Evolutionary conservation across 2,113 vertebrate species (phyloP).

Genomic region (Laticauda laticaudata): DNA sequence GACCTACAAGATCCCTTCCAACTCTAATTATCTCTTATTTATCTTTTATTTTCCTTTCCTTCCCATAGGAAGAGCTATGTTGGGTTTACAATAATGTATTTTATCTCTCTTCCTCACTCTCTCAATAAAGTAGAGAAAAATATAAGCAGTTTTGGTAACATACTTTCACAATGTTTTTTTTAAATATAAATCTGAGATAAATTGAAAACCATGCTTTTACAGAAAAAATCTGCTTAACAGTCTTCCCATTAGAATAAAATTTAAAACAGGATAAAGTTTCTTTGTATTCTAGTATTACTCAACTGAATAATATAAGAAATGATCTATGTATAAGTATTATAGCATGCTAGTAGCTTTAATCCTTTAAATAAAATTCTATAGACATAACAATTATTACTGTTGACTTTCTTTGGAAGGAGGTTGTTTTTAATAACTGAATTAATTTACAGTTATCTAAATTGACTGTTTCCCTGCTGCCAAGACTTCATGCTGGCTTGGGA

Average conservation of each 20-base stretch:
- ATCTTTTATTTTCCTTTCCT: slow-evolving; percentile 16
- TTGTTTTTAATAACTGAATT: neutral
- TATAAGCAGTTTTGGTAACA: slow-evolving; percentile 34
- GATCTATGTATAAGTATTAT: neutral
- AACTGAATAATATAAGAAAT: neutral
- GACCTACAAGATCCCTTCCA: no score
- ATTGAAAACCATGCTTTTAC: slow-evolving; percentile 32
- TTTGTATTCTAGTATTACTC: neutral
- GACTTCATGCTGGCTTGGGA: no score
- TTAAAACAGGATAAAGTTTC: slow-evolving; percentile 34
- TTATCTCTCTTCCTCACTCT: slow-evolving; percentile 39
- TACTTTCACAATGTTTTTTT: slow-evolving; percentile 41
- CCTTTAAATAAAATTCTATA: neutral
- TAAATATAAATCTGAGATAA: slow-evolving; percentile 26
- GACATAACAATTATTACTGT: neutral
- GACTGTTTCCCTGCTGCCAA: neutral
- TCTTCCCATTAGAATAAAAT: slow-evolving; percentile 55
- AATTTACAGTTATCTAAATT: neutral
- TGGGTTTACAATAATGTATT: slow-evolving; percentile 61
- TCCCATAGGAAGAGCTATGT: slow-evolving; percentile 14
- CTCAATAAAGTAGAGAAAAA: slow-evolving; percentile 38
- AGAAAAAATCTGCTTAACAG: slow-evolving; percentile 42
- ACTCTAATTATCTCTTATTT: no score
- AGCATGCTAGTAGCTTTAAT: neutral
- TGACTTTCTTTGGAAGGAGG: neutral